Percentiles rank a stretch among this genome's conserved stretches.
phyloP scores from a whole-genome alignment of 2,113 vertebrate species.

The Megaleporinus macrocephalus region DNA sequence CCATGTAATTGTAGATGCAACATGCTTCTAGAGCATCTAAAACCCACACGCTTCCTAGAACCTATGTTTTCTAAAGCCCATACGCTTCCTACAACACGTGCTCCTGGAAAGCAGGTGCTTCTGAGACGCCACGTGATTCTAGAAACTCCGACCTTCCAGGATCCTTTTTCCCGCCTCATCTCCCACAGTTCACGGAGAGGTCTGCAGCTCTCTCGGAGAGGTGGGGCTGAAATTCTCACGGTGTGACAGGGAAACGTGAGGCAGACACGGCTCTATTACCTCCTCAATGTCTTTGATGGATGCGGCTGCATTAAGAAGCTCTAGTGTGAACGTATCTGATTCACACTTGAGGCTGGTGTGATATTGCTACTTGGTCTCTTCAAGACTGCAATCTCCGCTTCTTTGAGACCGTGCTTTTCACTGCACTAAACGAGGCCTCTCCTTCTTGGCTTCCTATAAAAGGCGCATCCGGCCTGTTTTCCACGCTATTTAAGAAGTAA shows the following conservation, averaged over 20 bases:
- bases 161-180: background rate
- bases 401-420: constrained; percentile 41
- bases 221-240: background rate
- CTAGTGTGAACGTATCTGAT: constrained; percentile 54
- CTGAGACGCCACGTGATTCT: background rate
- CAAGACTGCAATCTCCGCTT: constrained; percentile 50
- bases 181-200: background rate
- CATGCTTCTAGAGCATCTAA: background rate
- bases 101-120: background rate
- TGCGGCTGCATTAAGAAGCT: constrained; percentile 37
- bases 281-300: constrained; percentile 17
- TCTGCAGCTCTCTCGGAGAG: constrained; percentile 36
- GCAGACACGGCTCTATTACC: constrained; percentile 21
- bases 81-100: background rate
- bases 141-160: background rate
- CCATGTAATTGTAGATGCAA: background rate
- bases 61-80: background rate
- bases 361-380: constrained; percentile 29
- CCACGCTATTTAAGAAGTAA: constrained; percentile 39
- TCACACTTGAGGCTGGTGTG: constrained; percentile 50
- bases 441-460: constrained; percentile 20
- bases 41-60: background rate
- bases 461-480: constrained; percentile 43
- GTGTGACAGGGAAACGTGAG: background rate
- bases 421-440: constrained; percentile 31